Evolutionary conservation across 2,888 invertebrate species (phyloP).

Genomic region (Ochropacha duplaris): DNA sequence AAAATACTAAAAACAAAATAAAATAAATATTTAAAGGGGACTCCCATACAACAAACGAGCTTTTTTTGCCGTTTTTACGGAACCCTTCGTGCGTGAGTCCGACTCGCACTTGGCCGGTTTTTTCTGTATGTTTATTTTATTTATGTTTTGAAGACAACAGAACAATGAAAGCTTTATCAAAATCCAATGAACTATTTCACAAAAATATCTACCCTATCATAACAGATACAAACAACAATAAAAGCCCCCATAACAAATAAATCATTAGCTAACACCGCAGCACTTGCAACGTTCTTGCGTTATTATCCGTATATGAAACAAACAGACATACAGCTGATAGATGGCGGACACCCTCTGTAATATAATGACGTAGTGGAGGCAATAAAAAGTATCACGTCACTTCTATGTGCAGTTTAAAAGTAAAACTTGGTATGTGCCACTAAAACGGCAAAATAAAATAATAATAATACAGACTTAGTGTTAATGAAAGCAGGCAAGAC

Average conservation of each 20-base stretch:
- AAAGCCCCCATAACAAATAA: constrained; percentile 4
- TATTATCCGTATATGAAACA: constrained; percentile 33
- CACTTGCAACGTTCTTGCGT: constrained; percentile 18
- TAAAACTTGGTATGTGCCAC: constrained; percentile 21
- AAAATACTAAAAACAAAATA: too few relatives aligned
- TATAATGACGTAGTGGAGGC: constrained; percentile 23
- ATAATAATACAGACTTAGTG: constrained; percentile 5
- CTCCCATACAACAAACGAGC: too few relatives aligned
- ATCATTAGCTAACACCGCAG: constrained; percentile 5
- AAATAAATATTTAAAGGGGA: too few relatives aligned
- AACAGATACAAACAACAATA: neutral
- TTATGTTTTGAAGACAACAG: too few relatives aligned
- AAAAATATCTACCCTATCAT: neutral
- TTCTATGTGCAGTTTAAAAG: constrained; percentile 40
- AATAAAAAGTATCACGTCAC: constrained; percentile 70
- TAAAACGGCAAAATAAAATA: too few relatives aligned
- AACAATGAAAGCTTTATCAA: too few relatives aligned
- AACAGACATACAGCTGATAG: constrained; percentile 43
- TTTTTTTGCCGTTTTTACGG: too few relatives aligned
- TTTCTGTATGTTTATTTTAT: neutral
- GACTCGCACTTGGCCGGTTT: too few relatives aligned
- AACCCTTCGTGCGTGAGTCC: too few relatives aligned
- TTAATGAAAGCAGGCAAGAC: too few relatives aligned
- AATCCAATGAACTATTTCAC: too few relatives aligned
- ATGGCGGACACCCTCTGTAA: constrained; percentile 26